Conservation (phyloP, 1,140 invertebrate species). For the Pseudachorutes palmiensis region DNA sequence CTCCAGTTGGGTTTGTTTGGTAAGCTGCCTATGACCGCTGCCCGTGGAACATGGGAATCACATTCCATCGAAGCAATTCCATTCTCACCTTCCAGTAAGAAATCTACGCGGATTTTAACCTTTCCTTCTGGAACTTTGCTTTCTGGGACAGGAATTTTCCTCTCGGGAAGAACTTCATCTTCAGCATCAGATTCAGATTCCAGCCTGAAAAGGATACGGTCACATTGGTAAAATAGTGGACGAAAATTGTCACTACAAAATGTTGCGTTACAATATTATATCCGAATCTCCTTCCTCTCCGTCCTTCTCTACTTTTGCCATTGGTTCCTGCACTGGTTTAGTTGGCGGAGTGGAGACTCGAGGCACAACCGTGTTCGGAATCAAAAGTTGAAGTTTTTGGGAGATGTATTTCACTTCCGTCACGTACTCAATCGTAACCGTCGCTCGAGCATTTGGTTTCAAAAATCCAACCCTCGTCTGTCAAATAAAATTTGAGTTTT, state of each 20-base stretch:
- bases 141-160: not conserved
- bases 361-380: slow-evolving; percentile 1
- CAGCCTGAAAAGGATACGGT: too few species aligned
- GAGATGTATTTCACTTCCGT: not conserved
- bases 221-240: too few species aligned
- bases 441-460: not conserved
- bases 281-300: too few species aligned
- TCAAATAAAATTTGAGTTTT: not conserved
- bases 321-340: slow-evolving; percentile 2
- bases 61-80: not conserved
- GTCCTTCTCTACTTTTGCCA: not conserved
- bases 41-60: not conserved
- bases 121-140: not conserved
- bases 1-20: not conserved
- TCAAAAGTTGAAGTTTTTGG: not conserved
- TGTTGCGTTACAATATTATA: too few species aligned
- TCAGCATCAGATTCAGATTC: too few species aligned
- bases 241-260: not conserved
- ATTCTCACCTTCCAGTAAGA: not conserved
- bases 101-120: not conserved
- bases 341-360: not conserved
- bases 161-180: too few species aligned
- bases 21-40: not conserved
- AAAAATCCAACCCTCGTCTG: not conserved
- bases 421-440: not conserved